A percentile compares a stretch with the other conserved stretches of the same genome.
These are phyloP conservation scores for Sinelater perroti DNA, from an alignment of 2,888 invertebrate species.

Conservation along the genomic window DNA sequence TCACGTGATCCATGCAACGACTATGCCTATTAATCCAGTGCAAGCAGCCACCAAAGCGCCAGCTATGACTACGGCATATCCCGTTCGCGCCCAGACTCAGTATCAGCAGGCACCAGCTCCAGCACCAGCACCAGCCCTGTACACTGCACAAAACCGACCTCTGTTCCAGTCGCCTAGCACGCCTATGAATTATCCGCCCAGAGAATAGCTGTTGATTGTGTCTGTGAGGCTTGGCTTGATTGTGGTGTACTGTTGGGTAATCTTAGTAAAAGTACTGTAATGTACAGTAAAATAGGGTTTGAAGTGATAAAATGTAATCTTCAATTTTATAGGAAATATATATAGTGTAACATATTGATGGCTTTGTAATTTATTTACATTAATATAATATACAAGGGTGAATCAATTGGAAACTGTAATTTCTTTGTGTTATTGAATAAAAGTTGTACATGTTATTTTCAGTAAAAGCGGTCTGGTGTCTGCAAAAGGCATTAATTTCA, in stretches of 20 bases:
- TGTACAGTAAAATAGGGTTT: too few species aligned
- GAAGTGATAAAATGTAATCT: too few species aligned
- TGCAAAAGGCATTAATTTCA: too few species aligned
- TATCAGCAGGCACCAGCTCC: conserved; percentile 54
- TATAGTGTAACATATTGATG: too few species aligned
- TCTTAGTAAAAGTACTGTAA: background rate
- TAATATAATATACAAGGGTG: too few species aligned
- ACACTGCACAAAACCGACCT: conserved; percentile 57
- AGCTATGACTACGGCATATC: conserved; percentile 86
- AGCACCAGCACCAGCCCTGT: conserved; percentile 54
- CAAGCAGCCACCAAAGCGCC: conserved; percentile 76
- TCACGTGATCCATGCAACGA: conserved; percentile 66
- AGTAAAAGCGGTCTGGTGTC: too few species aligned
- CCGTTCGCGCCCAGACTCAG: conserved; percentile 73
- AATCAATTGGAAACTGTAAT: too few species aligned
- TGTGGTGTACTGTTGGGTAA: background rate
- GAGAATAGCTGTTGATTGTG: conserved; percentile 37
- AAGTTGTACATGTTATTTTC: too few species aligned
- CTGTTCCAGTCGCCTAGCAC: conserved; percentile 56
- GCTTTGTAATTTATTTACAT: too few species aligned
- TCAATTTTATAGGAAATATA: too few species aligned
- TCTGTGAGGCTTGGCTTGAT: background rate
- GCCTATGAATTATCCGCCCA: conserved; percentile 51
- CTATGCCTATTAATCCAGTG: conserved; percentile 66
- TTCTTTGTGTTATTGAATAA: too few species aligned